Evolutionary conservation across 2,888 invertebrate species (phyloP), one percentile per base, ranked within the genome.

Genomic region (Xylota segnis): DNA sequence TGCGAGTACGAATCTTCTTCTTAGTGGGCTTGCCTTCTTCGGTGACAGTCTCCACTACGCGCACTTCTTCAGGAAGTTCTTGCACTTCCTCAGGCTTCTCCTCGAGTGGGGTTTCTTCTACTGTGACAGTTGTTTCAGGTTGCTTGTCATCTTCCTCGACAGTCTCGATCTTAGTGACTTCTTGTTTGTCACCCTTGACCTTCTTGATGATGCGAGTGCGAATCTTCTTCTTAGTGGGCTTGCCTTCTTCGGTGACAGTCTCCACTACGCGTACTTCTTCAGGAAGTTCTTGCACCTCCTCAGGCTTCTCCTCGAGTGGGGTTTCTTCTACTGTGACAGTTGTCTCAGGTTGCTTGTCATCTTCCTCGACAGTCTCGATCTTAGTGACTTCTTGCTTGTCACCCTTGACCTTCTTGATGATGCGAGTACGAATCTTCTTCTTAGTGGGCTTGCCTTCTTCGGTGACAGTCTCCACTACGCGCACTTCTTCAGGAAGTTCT

Each of bases 91-190:
- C 78, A 0, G 78, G 71, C n/a, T 71, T 65, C 16, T 79, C 71
- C 1, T 79, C 58, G 0, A 81, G 59, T 2, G 79, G 66, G 5
- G 12, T 14, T 27, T 81, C 79, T 45, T 66, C 74, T 45, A 81
- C 66, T 0, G 79, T 81, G 0, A 74, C 66, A 12, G 74, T 74
- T 43, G 74, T 81, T 52, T 81, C 79, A 32, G 79, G 79, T 6
- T 59, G 50, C 12, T 74, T 81, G 56, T 74, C 66, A 29, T 81
- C 79, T 34, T 81, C 74, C 43, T 81, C 79, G 14, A 81, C 66
- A 5, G 79, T 81, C 14, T 81, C 66, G 10, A 81, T 81, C 37
- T 66, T 81, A 23, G 79, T 81, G 52, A 81, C 74, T 61, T 81
- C 79, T 52, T 81, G 74, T 34, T 74, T 81, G 59, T 66, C 79